These are phyloP conservation scores for Chamaetylas fuelleborni DNA, from an alignment of 2,113 vertebrate genomes.

Conservation along the genomic window DNA sequence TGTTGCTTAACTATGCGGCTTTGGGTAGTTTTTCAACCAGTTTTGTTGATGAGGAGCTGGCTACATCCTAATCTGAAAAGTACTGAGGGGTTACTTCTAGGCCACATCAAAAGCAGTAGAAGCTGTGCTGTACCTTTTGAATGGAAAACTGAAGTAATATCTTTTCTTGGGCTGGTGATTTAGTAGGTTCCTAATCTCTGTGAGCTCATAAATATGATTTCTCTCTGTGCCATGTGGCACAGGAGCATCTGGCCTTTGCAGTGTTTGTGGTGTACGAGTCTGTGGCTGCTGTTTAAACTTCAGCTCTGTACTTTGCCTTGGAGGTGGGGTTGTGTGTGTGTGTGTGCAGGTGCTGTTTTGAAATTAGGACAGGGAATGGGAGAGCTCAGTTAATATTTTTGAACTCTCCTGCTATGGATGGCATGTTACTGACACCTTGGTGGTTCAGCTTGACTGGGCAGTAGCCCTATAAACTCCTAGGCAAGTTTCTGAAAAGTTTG, in stretches of 20 bases:
- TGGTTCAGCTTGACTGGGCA: not conserved
- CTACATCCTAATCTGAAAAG: not conserved
- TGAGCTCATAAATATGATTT: not conserved
- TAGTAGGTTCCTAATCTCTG: not conserved
- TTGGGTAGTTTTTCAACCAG: not conserved
- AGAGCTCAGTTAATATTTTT: not conserved
- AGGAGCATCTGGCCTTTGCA: not conserved
- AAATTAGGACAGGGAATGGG: not conserved
- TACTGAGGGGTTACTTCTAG: not conserved
- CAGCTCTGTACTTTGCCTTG: not conserved
- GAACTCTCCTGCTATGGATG: not conserved
- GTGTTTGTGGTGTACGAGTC: accelerated
- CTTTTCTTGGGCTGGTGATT: not conserved
- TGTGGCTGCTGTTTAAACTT: not conserved
- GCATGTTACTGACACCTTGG: not conserved
- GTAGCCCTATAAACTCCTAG: not conserved
- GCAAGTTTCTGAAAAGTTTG: not conserved
- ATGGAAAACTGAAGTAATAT: not conserved
- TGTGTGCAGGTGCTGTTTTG: not conserved
- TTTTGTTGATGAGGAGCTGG: not conserved
- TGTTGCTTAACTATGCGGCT: not conserved
- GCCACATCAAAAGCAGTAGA: not conserved
- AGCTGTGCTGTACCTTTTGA: not conserved
- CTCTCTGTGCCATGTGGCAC: not conserved
- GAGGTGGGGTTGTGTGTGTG: not conserved